Base-by-base conservation (phyloP, 37 sponge, comb jelly and placozoan species). In the Chondrilla cf. caribensis region DNA sequence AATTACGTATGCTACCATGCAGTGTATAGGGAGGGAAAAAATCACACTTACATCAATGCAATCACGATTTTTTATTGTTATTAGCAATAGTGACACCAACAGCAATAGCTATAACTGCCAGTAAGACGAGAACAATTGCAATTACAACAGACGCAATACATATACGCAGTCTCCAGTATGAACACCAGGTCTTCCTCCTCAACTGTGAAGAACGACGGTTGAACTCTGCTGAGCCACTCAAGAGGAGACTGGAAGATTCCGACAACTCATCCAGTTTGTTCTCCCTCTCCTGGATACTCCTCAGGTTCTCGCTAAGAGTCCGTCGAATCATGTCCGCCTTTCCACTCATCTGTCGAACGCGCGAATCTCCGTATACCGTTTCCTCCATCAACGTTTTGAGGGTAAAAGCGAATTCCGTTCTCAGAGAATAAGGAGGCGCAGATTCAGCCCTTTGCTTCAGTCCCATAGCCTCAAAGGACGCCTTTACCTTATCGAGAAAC, bases 121-220 rank as follows among this genome's bases (percentile, higher is more conserved):
- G 18, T 42, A 82, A 40, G 0, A 82, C 72, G 22, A 54, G 58
- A 11, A 82, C 0, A 38, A 82, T 41, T 0, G 39, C 47, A 39
- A 54, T 44, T 0, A 82, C 26, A 18, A 82, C 42, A 22, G 28
- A 21, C 21, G 21, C 47, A 18, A 82, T 5, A 15, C 66, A 33
- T 2, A n/a, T 43, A 35, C 83, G 41, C 14, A 82, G 54, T 70
- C 58, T 82, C 29, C 25, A 31, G 33, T 42, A 9, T 31, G 18
- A 0, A 39, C 83, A 82, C 24, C 40, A 54, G 35, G 67, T 68
- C n/a, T 67, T 82, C 21, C 83, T 42, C 36, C 38, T 35, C 22
- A 82, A 68, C 58, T 70, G 57, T 29, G 36, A 4, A 4, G 83
- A 58, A 8, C 24, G 11, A 19, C 71, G 26, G 22, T 82, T 37